Base-by-base conservation (phyloP, 1,140 invertebrate genomes). In the Triops longicaudatus region DNA sequence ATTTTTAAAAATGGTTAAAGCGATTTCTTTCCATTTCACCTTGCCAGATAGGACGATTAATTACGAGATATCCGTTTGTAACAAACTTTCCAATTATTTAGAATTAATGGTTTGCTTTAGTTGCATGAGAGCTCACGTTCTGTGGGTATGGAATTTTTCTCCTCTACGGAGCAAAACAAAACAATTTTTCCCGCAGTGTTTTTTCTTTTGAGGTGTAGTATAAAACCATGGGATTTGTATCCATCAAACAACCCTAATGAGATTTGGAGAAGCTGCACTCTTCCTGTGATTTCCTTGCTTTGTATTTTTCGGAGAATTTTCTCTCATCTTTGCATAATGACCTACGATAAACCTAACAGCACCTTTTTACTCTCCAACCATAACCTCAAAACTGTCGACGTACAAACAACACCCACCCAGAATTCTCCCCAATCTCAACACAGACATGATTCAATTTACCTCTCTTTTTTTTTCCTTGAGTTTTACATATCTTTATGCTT, bases 321-420 rank as follows among this genome's bases (percentile, higher is more conserved):
- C 50, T 63, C n/a, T 63, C 50, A 63, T 63, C 50, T 63, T 63
- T 63, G n/a, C 50, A 63, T 63, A 63, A 63, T 63, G 50, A 22
- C 50, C 22, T 14, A 63, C 17, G 50, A 63, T n/a, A 22, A 22
- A 63, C 50, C 44, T 63, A 63, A 63, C 50, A 63, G 22, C 17
- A 63, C 22, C 22, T 63, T 63, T 63, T 63, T 22, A 63, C n/a
- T 63, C 50, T n/a, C 22, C 50, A n/a, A n/a, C 22, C 50, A 22
- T n/a, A 63, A 63, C 50, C 50, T 63, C 50, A n/a, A 17, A 63
- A 63, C 50, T 63, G 14, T 63, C 50, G 50, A 63, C 2, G 22
- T 22, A 63, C 50, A 63, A 22, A 22, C 50, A 63, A 63, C 50
- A 63, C 50, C 7, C 31, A 7, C 10, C 14, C 50, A 63, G 22